Evolutionary conservation across 2,113 vertebrate genomes (phyloP).

Genomic region (Otis tarda): DNA sequence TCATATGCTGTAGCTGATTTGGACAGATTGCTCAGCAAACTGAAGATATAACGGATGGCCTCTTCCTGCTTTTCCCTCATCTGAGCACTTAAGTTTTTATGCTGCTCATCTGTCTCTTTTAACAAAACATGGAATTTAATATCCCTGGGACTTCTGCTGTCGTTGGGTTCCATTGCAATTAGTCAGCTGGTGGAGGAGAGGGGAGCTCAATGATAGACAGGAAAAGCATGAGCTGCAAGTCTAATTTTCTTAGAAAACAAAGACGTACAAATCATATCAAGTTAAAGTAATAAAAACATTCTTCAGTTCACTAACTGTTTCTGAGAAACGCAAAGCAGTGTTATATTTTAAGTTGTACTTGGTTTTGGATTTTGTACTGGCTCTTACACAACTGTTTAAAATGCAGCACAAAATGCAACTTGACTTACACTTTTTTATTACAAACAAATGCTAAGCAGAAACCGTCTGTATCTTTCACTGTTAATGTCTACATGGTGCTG

Average conservation of each 20-base stretch:
- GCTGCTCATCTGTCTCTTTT: constrained; percentile 21
- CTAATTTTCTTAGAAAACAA: constrained; percentile 14
- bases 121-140: constrained; percentile 12
- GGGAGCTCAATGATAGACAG: background rate
- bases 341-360: background rate
- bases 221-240: constrained; percentile 10
- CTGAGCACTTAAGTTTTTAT: background rate
- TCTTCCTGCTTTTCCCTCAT: background rate
- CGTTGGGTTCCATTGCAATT: background rate
- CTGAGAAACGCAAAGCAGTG: background rate
- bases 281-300: constrained; percentile 52
- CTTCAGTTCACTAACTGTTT: constrained; percentile 1
- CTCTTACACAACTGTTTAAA: constrained; percentile 44
- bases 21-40: background rate
- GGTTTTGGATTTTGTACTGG: background rate
- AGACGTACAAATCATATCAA: background rate
- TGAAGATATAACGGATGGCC: background rate
- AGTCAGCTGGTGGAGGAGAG: background rate
- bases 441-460: constrained; percentile 44
- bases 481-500: background rate
- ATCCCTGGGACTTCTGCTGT: background rate
- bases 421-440: constrained; percentile 26
- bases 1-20: background rate
- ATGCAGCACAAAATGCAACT: constrained; percentile 28
- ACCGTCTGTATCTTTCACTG: constrained; percentile 42